A percentile compares a stretch with the other conserved stretches of the same genome.
Conservation (phyloP, 53 echinoderm and acorn worm species). For the Antedon mediterranea region DNA sequence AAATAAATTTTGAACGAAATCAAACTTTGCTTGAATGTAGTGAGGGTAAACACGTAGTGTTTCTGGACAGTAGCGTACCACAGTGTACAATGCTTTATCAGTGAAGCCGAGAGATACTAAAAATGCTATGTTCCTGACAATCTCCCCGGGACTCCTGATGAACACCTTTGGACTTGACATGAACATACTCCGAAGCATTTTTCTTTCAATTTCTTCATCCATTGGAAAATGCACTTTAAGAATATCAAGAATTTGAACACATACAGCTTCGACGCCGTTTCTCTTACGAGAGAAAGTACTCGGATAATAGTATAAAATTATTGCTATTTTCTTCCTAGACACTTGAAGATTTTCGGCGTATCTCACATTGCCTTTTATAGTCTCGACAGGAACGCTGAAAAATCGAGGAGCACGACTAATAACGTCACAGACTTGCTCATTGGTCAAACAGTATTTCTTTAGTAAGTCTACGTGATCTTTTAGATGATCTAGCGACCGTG, state of each 20-base stretch:
- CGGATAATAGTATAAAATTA: constrained; percentile 43
- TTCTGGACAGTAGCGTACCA: constrained; percentile 63
- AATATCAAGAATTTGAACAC: constrained; percentile 27
- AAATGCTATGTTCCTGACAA: constrained; percentile 34
- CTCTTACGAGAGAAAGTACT: constrained; percentile 44
- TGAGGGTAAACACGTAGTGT: constrained; percentile 45
- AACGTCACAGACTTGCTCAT: constrained; percentile 44
- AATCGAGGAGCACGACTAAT: constrained; percentile 53
- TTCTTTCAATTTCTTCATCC: constrained; percentile 7
- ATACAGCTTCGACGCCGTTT: constrained; percentile 31
- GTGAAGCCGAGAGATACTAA: constrained; percentile 34
- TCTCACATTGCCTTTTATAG: constrained; percentile 31
- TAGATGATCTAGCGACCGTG: background rate
- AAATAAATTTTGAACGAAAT: constrained; percentile 26
- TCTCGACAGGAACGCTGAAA: constrained; percentile 28
- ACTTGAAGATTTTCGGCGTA: constrained; percentile 44
- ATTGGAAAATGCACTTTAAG: constrained; percentile 38
- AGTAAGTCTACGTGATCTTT: constrained; percentile 33
- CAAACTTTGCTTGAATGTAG: constrained; percentile 33
- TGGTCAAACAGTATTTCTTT: constrained; percentile 29
- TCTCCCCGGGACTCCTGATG: constrained; percentile 25
- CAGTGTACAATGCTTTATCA: constrained; percentile 32
- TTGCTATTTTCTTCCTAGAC: constrained; percentile 35
- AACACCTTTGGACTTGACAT: constrained; percentile 43
- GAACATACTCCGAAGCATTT: constrained; percentile 43